Conservation (phyloP, 2,888 invertebrate genomes). For the Xestia ashworthii region DNA sequence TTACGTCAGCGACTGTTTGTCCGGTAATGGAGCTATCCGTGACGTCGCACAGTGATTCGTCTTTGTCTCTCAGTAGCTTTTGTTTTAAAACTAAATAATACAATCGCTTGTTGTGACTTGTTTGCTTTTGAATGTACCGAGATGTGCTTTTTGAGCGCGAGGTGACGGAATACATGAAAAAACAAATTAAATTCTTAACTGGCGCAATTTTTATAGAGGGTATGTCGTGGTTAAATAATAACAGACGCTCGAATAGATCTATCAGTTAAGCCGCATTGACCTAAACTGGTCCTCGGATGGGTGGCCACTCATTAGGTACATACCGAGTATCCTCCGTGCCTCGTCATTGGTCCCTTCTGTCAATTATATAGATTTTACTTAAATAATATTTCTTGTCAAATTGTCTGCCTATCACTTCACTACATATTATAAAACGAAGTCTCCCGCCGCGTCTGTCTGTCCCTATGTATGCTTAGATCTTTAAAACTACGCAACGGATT, state of each 20-base stretch:
- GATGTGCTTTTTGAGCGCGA: background rate
- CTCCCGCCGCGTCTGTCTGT: no score
- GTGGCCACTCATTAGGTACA: background rate
- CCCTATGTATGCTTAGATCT: no score
- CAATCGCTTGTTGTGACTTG: slow-evolving; percentile 7
- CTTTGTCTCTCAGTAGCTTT: slow-evolving; percentile 60
- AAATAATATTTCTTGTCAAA: background rate
- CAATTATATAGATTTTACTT: background rate
- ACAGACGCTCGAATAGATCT: background rate
- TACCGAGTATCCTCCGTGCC: background rate
- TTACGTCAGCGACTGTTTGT: slow-evolving; percentile 62
- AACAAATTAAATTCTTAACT: background rate
- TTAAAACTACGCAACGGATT: no score
- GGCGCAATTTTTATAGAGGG: background rate
- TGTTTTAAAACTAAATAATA: slow-evolving; percentile 44
- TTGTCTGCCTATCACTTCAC: background rate
- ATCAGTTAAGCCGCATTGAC: background rate
- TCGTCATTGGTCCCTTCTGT: no score
- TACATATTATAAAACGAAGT: no score
- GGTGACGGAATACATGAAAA: background rate
- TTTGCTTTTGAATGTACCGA: background rate
- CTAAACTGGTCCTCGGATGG: background rate
- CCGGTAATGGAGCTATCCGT: slow-evolving; percentile 58
- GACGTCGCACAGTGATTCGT: slow-evolving; percentile 60
- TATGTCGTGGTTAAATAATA: background rate